phyloP scores from a whole-genome alignment of 2,113 vertebrate genomes.

The Dasyurus viverrinus region DNA sequence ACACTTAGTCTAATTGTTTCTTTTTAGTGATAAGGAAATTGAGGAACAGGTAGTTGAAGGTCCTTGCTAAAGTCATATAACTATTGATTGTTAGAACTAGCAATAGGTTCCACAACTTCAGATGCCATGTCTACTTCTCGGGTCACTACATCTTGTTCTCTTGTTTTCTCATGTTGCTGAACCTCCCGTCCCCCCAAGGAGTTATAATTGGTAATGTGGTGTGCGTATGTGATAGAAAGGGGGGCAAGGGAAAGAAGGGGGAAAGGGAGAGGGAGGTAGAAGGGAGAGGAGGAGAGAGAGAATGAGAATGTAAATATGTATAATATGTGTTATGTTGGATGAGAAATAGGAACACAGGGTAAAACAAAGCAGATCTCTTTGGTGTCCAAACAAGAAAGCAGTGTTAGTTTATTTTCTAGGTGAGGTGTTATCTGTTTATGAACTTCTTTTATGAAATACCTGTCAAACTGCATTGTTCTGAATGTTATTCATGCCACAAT shows the following conservation, averaged over 20 bases:
- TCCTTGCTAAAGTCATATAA: neutral
- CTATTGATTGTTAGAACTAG: neutral
- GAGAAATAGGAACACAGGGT: conserved; percentile 33
- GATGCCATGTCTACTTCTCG: neutral
- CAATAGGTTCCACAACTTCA: neutral
- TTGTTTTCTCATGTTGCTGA: neutral
- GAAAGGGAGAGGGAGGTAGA: neutral
- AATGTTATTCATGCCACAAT: conserved; percentile 49
- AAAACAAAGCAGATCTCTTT: conserved; percentile 62
- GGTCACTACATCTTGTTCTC: neutral
- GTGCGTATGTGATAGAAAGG: too few species aligned
- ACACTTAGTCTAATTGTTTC: neutral
- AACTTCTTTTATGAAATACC: conserved; percentile 69
- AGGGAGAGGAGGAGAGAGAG: conserved; percentile 58
- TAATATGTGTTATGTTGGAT: conserved; percentile 31
- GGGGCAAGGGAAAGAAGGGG: too few species aligned
- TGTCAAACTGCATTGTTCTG: conserved; percentile 72
- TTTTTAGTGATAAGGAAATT: neutral
- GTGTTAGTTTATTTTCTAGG: conserved; percentile 65
- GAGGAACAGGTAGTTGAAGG: neutral
- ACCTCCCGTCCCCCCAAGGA: neutral
- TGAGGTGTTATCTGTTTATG: conserved; percentile 66
- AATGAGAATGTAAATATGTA: conserved; percentile 2
- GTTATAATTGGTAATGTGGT: neutral
- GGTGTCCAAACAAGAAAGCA: conserved; percentile 59